Percentiles rank a stretch among this genome's conserved stretches.
Conservation (phyloP, 2,888 invertebrate genomes). For the Acanthosepion lycidas region DNA sequence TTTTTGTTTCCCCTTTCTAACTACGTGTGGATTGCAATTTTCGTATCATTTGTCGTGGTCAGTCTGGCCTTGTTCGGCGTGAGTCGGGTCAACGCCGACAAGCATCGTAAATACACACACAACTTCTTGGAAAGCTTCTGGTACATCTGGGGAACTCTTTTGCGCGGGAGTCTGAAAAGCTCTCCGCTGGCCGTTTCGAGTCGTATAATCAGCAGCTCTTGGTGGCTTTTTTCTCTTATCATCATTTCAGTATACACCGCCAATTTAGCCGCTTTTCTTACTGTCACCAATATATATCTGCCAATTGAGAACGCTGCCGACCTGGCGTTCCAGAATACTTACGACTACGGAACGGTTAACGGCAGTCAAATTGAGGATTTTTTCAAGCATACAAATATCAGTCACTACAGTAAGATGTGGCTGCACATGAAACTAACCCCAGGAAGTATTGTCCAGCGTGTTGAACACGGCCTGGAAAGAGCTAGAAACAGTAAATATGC, state of each 20-base stretch:
- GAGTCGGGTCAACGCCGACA: constrained; percentile 66
- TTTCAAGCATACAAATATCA: constrained; percentile 67
- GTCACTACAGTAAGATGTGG: constrained; percentile 66
- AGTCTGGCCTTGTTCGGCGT: constrained; percentile 67
- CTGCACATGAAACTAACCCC: constrained; percentile 65
- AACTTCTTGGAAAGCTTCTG: constrained; percentile 69
- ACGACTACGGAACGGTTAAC: constrained; percentile 70
- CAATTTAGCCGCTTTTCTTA: constrained; percentile 70
- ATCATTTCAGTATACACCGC: constrained; percentile 70
- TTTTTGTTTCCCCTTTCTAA: constrained; percentile 94
- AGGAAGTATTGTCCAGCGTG: constrained; percentile 62
- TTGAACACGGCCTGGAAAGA: constrained; percentile 64
- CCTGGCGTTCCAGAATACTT: constrained; percentile 58
- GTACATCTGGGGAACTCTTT: constrained; percentile 70
- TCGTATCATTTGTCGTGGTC: constrained; percentile 64
- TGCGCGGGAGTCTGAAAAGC: constrained; percentile 65
- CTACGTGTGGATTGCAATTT: constrained; percentile 81
- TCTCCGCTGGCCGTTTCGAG: constrained; percentile 66
- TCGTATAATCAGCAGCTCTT: constrained; percentile 65
- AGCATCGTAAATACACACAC: constrained; percentile 55
- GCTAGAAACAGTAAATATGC: constrained; percentile 67
- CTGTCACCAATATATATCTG: constrained; percentile 65
- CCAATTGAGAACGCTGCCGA: constrained; percentile 66
- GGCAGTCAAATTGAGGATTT: constrained; percentile 68
- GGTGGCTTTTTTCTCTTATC: constrained; percentile 71